Evolutionary conservation across 2,888 invertebrate species (phyloP).

Genomic region (Eupithecia exiguata): DNA sequence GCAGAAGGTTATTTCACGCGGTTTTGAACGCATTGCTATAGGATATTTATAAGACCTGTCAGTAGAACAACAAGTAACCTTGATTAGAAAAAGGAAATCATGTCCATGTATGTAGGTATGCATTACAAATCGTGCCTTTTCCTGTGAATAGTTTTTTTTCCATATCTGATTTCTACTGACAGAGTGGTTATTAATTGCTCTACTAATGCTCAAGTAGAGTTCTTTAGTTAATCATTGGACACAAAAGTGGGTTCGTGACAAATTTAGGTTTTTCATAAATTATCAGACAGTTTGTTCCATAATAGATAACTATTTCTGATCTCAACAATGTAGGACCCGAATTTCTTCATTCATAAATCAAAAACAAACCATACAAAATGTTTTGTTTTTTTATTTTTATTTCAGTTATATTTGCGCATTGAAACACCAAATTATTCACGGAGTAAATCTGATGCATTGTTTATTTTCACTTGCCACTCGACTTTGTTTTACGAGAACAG

Average conservation of each 20-base stretch:
- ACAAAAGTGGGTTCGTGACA: background rate
- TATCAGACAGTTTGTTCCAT: background rate
- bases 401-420: background rate
- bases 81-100: slow-evolving; percentile 16
- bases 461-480: background rate
- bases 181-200: background rate
- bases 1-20: no score
- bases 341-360: background rate
- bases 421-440: background rate
- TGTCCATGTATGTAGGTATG: background rate
- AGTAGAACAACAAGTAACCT: slow-evolving; percentile 5
- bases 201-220: background rate
- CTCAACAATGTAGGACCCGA: background rate
- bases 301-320: background rate
- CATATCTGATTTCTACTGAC: background rate
- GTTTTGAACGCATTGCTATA: no score
- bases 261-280: background rate
- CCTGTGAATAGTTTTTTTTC: slow-evolving; percentile 1
- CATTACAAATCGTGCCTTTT: background rate
- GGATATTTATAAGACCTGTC: background rate
- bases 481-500: background rate
- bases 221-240: background rate
- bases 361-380: background rate
- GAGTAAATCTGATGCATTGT: background rate
- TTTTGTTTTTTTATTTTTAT: background rate